Base-by-base conservation (phyloP, 37 sponge, comb jelly and placozoan genomes). In the Ephydatia muelleri region DNA sequence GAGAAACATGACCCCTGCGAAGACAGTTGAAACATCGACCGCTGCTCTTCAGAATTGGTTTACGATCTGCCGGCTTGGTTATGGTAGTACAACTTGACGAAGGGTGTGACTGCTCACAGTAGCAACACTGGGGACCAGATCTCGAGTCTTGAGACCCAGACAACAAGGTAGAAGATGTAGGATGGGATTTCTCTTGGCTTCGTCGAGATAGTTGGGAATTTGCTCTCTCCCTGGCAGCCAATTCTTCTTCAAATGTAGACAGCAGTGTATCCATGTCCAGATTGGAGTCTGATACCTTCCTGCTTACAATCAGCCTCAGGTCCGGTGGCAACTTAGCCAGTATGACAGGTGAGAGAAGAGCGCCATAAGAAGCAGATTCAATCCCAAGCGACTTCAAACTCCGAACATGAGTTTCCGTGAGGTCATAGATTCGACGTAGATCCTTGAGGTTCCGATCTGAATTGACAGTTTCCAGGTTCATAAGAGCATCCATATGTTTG, bases 71-170 rank as follows among this genome's bases (percentile, higher is more conserved):
- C n/a, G n/a, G n/a, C 4, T 68, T 19, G 67, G 64, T 76, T 27
- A 88, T 74, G 2, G 38, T n/a, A 12, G 21, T 38, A 30, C 89
- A 77, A 3, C 12, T 26, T 23, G 29, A 39, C 4, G 89, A 76
- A 3, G 77, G 31, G 65, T 88, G 83, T 11, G 79, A 4, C 29
- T 82, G 83, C 65, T 78, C 49, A 49, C 89, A 88, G 57, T 89
- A 89, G 13, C 43, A 31, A 38, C 80, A 83, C 2, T 33, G 5
- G 6, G 72, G 65, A 6, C 73, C 77, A 36, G 66, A 5, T 23
- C n/a, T 82, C 34, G 83, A 31, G 3, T 73, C 83, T 72, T 23
- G 73, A 65, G 83, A 12, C 5, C 68, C 27, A 75, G 76, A 75
- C 37, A 83, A 57, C 27, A 76, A 19, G 26, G 77, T 26, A 5